Evolutionary conservation across 1,140 invertebrate species (phyloP).

Genomic region (Chelonus insularis): DNA sequence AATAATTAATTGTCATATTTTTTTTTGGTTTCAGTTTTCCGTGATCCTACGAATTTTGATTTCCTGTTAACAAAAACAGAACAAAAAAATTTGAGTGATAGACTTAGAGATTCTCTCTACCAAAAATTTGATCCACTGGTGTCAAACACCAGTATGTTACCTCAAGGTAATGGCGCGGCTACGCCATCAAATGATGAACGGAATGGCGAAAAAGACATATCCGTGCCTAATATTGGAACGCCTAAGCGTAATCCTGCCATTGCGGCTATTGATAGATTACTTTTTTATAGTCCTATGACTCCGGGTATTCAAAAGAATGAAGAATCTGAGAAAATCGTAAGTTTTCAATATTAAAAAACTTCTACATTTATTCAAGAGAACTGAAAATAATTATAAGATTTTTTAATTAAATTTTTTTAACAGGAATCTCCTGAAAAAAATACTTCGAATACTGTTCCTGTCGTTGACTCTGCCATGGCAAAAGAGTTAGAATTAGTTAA

Average conservation of each 20-base stretch:
- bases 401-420: conserved; percentile 21
- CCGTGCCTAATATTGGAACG: conserved; percentile 36
- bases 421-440: conserved; percentile 41
- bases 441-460: conserved; percentile 34
- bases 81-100: conserved; percentile 36
- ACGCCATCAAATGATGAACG: conserved; percentile 37
- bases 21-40: no score
- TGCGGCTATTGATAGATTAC: conserved; percentile 56
- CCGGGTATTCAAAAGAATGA: conserved; percentile 23
- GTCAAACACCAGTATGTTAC: conserved; percentile 52
- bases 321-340: conserved; percentile 35
- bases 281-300: conserved; percentile 49
- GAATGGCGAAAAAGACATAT: conserved; percentile 40
- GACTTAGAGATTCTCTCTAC: conserved; percentile 63
- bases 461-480: conserved; percentile 46
- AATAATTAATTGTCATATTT: no score
- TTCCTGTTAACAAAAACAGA: conserved; percentile 44
- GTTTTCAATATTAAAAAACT: conserved; percentile 4
- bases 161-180: conserved; percentile 44
- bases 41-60: conserved; percentile 51
- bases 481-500: conserved; percentile 52
- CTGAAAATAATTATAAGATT: background rate
- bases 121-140: conserved; percentile 67
- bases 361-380: no score
- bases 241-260: conserved; percentile 50